Evolutionary conservation across 2,113 vertebrate genomes (phyloP), one percentile per base, ranked within the genome.

Genomic region (Clarias macrocephalus): DNA sequence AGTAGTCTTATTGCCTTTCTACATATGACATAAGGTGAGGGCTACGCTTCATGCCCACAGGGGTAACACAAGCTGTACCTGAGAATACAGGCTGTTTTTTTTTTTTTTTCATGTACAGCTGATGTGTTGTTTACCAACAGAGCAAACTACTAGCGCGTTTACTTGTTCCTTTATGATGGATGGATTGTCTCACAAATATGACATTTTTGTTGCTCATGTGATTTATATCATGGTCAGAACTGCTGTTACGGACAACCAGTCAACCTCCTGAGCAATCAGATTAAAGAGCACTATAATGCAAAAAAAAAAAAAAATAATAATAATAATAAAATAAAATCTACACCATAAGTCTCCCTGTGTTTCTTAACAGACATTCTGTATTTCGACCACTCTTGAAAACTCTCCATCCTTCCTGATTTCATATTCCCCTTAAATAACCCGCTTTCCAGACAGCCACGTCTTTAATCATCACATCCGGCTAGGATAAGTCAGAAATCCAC

Each of bases 381-480:
- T 56, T 5, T 6, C 0, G 52, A 28, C 48, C 15, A 42, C 48
- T 77, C 52, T 52, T 11, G n/a, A 33, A 30, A 33, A 33, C 75
- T 28, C 59, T 60, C 70, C 65, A 56, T 19, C 82, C 30, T 9
- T 72, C 30, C 11, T 57, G 15, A 37, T 59, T 72, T 12, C 7
- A 37, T 19, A 10, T 28, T 57, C 21, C 82, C 30, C 72, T 28
- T 42, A n/a, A 54, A 79, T 66, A 80, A 33, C 21, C 42, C 42
- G 0, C 83, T 81, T 33, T 81, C 56, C 33, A 56, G 19, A 9
- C 66, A 57, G 52, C n/a, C 16, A 5, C 19, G 33, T 56, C 63
- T 57, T 72, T 70, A 72, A 84, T 68, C 48, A 62, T 81, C 79
- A 76, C 42, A 23, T 81, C 83, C 48, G 5, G 25, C 82, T 30